Evolutionary conservation across 2,113 vertebrate genomes (phyloP).

Genomic region (Eidolon helvum): DNA sequence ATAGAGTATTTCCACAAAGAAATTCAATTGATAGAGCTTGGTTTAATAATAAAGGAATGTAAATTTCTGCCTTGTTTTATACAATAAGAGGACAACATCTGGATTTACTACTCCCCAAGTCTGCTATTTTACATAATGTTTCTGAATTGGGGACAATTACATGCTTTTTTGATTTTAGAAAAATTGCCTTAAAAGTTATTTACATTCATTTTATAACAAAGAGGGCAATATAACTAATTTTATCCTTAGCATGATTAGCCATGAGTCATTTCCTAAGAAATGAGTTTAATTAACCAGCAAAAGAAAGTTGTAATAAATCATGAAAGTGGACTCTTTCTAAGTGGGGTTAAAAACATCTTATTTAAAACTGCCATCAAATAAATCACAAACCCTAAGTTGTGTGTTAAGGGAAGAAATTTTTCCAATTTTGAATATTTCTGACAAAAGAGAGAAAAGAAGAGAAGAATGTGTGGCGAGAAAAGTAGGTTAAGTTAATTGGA

Average conservation of each 20-base stretch:
- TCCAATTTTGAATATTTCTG: constrained; percentile 66
- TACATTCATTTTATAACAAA: constrained; percentile 84
- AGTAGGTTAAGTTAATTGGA: not conserved
- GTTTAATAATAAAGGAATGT: constrained; percentile 78
- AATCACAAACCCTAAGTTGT: constrained; percentile 81
- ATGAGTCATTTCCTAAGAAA: constrained; percentile 88
- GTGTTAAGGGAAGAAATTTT: constrained; percentile 5
- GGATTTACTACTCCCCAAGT: constrained; percentile 78
- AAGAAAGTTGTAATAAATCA: constrained; percentile 87
- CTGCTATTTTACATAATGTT: constrained; percentile 76
- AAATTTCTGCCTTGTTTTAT: constrained; percentile 77
- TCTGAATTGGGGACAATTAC: constrained; percentile 65
- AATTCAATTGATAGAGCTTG: constrained; percentile 76
- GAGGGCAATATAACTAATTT: constrained; percentile 84
- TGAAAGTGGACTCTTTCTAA: constrained; percentile 83
- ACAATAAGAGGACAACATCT: constrained; percentile 70
- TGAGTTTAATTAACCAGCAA: constrained; percentile 85
- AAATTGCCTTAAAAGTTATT: constrained; percentile 85
- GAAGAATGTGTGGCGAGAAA: not conserved
- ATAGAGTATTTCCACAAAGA: constrained; percentile 80
- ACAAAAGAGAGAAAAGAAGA: constrained; percentile 31
- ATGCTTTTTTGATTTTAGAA: constrained; percentile 75
- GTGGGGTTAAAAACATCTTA: constrained; percentile 84
- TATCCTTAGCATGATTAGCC: constrained; percentile 85
- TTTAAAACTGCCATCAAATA: constrained; percentile 82